phyloP scores from a whole-genome alignment of 2,888 invertebrate genomes.

The Steinernema hermaphroditum region DNA sequence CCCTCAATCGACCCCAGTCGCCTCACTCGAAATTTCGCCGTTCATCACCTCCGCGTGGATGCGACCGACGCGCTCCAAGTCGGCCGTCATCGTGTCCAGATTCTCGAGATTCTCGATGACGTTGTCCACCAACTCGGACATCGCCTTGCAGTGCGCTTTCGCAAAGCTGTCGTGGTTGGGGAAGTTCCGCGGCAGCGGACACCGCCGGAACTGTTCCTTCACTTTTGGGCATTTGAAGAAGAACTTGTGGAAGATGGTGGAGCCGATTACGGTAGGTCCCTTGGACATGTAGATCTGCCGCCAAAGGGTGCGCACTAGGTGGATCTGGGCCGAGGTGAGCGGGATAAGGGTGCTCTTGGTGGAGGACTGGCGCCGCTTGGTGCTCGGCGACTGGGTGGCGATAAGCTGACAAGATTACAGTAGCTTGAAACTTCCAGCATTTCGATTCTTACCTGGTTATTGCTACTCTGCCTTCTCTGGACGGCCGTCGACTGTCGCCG shows the following conservation, averaged over 20 bases:
- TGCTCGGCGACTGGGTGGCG: not conserved
- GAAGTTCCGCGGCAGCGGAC: slow-evolving; percentile 56
- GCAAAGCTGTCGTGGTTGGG: slow-evolving; percentile 62
- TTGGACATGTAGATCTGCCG: slow-evolving; percentile 49
- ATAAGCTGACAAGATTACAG: not conserved
- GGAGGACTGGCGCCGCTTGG: not conserved
- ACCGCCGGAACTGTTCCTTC: slow-evolving; percentile 60
- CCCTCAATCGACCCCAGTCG: slow-evolving; percentile 30
- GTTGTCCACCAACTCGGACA: slow-evolving; percentile 62
- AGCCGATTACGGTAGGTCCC: slow-evolving; percentile 65
- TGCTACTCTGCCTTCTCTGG: not conserved
- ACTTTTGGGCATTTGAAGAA: slow-evolving; percentile 64
- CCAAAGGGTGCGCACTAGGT: slow-evolving; percentile 59
- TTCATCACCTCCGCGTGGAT: slow-evolving; percentile 57
- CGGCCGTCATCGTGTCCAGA: slow-evolving; percentile 54
- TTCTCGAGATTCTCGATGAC: slow-evolving; percentile 64
- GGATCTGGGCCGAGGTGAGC: slow-evolving; percentile 62
- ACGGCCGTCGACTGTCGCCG: slow-evolving; percentile 2
- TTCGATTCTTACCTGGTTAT: not conserved
- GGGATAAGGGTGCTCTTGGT: slow-evolving; percentile 56
- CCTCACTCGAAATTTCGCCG: slow-evolving; percentile 58
- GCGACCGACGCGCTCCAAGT: slow-evolving; percentile 57
- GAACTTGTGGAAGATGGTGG: slow-evolving; percentile 61
- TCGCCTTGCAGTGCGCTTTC: slow-evolving; percentile 61
- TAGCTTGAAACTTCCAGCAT: not conserved